phyloP scores from a whole-genome alignment of 30 jellyfish, hydroid and myxozoan genomes.

The Sanderia malayensis region DNA sequence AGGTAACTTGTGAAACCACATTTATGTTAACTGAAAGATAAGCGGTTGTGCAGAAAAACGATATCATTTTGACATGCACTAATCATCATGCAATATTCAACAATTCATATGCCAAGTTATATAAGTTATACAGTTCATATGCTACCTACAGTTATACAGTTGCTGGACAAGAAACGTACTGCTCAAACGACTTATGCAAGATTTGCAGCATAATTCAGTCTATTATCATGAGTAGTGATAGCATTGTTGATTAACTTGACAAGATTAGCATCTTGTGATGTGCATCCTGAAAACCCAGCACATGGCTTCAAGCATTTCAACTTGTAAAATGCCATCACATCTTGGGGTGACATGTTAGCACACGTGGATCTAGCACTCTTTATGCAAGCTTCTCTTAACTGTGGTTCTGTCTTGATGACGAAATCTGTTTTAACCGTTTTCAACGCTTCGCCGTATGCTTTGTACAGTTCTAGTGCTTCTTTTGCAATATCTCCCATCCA shows the following conservation, averaged over 20 bases:
- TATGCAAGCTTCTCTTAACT: conserved; percentile 4
- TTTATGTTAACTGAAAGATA: too few relatives aligned
- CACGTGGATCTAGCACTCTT: neutral
- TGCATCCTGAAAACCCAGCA: conserved; percentile 24
- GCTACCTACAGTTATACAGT: too few relatives aligned
- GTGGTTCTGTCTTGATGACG: neutral
- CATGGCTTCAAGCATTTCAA: conserved; percentile 27
- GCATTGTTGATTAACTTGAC: conserved; percentile 4
- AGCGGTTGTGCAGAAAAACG: too few relatives aligned
- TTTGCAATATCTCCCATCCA: conserved; percentile 1
- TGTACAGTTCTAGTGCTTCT: conserved; percentile 26
- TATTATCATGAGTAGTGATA: neutral
- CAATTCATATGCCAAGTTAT: too few relatives aligned
- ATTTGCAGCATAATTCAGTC: neutral
- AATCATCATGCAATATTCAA: too few relatives aligned
- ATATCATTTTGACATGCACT: too few relatives aligned
- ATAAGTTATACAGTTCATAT: too few relatives aligned
- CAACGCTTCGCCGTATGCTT: conserved; percentile 3
- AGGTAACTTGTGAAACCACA: too few relatives aligned
- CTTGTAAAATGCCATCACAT: neutral
- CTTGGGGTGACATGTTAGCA: neutral
- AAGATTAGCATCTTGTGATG: conserved; percentile 4
- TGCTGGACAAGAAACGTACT: too few relatives aligned
- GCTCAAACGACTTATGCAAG: too few relatives aligned
- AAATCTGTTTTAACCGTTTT: neutral